Base-by-base conservation (phyloP, 2,113 vertebrate species). In the Carassius gibelio region DNA sequence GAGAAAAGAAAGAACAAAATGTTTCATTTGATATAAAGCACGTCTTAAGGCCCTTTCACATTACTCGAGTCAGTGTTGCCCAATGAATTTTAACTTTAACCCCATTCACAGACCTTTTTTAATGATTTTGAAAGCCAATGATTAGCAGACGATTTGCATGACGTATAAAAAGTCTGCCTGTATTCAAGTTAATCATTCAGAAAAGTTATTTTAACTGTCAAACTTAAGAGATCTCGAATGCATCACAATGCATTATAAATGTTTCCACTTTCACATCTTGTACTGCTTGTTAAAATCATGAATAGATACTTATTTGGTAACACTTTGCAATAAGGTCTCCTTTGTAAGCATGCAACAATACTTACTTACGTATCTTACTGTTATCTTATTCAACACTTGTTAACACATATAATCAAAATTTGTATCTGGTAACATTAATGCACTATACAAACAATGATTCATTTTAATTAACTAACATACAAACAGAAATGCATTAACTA, bases 1-100 rank as follows among this genome's bases (percentile, higher is more conserved):
- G 82, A 75, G 85, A 8, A 84, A 71, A 26, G 57, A n/a, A 55
- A 83, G 74, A 75, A 38, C 30, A 7, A 6, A n/a, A 80, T 79
- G 62, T 45, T 69, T 69, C 3, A 52, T 81, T 81, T 69, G 62
- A 34, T 81, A 69, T 69, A 68, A 69, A 81, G 64, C n/a, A 30
- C 10, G 38, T 66, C n/a, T 48, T 17, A 42, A 45, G n/a, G 36
- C 36, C 59, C 38, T 48, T 68, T 69, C 62, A 6, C 55, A 68
- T 62, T 14, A 64, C 36, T 66, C 5, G 23, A 42, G 57, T 81
- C 77, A 48, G 59, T 10, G 14, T 19, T 23, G 14, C n/a, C 42
- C 78, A 19, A 17, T 45, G 42, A 15, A 15, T 9, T 71, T 72
- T 7, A 36, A 68, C 57, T 62, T 62, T 10, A 26, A 64, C 34